These are phyloP conservation scores for Bombus balteatus DNA, from an alignment of 1,140 invertebrate species.

Conservation along the genomic window DNA sequence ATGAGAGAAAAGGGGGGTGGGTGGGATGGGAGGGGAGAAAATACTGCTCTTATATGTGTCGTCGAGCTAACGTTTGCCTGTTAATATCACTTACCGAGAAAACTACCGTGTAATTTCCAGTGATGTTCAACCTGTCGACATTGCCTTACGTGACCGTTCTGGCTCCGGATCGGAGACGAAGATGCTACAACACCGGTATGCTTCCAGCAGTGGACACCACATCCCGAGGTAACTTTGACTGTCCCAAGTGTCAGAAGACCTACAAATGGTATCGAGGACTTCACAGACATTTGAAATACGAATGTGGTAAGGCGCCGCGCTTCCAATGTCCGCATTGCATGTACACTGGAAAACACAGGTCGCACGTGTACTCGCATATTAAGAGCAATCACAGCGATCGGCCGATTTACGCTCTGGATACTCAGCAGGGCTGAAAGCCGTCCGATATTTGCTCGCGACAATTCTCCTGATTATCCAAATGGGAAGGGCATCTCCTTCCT, in stretches of 20 bases:
- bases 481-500: not conserved
- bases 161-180: slow-evolving; percentile 14
- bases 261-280: slow-evolving; percentile 86
- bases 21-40: not conserved
- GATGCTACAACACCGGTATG: slow-evolving; percentile 27
- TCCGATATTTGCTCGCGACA: not conserved
- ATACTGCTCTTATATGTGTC: slow-evolving; percentile 51
- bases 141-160: slow-evolving; percentile 34
- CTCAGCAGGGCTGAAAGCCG: slow-evolving; percentile 45
- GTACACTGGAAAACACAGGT: slow-evolving; percentile 82
- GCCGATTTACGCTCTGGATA: slow-evolving; percentile 73
- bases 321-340: slow-evolving; percentile 84
- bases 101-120: slow-evolving; percentile 61
- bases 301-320: slow-evolving; percentile 85
- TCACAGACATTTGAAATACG: slow-evolving; percentile 84
- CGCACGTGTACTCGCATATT: slow-evolving; percentile 81
- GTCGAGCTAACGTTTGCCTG: slow-evolving; percentile 21
- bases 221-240: slow-evolving; percentile 82
- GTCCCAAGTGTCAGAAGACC: slow-evolving; percentile 84
- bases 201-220: slow-evolving; percentile 8
- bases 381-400: slow-evolving; percentile 72
- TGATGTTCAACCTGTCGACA: slow-evolving; percentile 44
- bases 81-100: slow-evolving; percentile 37
- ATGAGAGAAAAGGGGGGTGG: not conserved
- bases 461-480: not conserved